Conservation (phyloP, 2,113 vertebrate species). For the Lichenostomus cassidix region DNA sequence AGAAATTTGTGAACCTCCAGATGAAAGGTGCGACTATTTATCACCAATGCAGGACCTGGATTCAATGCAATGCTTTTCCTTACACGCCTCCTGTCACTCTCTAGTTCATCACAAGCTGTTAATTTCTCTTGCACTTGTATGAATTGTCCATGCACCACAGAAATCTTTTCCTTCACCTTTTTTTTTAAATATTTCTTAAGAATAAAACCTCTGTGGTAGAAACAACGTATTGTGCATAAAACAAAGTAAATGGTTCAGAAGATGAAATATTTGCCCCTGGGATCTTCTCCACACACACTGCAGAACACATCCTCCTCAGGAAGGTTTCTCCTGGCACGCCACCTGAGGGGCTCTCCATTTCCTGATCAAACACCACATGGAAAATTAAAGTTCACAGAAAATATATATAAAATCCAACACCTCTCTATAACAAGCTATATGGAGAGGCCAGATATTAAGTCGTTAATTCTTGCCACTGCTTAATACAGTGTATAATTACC, state of each 20-base stretch:
- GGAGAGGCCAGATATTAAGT: constrained; percentile 14
- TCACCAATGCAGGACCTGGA: not conserved
- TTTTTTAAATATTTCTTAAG: not conserved
- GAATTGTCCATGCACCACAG: not conserved
- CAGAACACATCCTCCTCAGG: not conserved
- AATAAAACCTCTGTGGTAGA: not conserved
- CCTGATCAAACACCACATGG: constrained; percentile 23
- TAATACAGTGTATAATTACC: not conserved
- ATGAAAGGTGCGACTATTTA: not conserved
- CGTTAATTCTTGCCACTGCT: constrained; percentile 2
- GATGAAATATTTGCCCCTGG: not conserved
- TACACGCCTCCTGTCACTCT: not conserved
- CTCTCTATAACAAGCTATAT: not conserved
- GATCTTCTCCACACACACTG: not conserved
- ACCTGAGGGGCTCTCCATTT: not conserved
- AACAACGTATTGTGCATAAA: not conserved
- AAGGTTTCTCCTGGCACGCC: constrained; percentile 7
- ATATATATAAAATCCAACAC: constrained; percentile 49
- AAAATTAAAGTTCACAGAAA: constrained; percentile 62
- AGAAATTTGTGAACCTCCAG: not conserved
- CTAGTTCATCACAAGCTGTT: not conserved
- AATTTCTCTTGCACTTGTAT: not conserved
- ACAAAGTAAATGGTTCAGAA: not conserved
- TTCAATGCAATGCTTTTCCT: not conserved
- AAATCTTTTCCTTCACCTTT: not conserved